Conservation (phyloP, 30 jellyfish, hydroid and myxozoan genomes). For the Hydractinia symbiolongicarpus region DNA sequence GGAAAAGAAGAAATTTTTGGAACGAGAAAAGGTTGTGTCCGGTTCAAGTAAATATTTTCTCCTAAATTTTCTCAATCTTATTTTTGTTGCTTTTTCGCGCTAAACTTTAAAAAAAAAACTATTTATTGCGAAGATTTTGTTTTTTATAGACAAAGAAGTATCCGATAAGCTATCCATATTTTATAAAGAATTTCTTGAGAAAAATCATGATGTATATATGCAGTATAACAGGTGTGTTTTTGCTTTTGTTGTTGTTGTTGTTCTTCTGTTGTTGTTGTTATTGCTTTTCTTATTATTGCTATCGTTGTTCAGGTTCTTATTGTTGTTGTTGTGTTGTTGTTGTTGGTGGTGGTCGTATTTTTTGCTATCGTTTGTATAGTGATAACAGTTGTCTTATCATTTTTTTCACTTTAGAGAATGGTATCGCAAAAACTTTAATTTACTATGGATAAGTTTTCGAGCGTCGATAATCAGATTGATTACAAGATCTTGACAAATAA, state of each 20-base stretch:
- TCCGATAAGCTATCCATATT: constrained; percentile 74
- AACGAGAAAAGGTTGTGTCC: background rate
- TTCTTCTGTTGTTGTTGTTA: background rate
- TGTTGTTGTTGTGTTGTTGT: background rate
- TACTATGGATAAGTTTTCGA: constrained; percentile 31
- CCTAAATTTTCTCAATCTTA: no score
- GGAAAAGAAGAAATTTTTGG: constrained; percentile 23
- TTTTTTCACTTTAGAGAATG: constrained; percentile 47
- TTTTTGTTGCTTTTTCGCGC: no score
- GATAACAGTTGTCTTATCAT: background rate
- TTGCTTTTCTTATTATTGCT: background rate
- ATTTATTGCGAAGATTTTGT: background rate
- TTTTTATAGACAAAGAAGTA: constrained; percentile 44
- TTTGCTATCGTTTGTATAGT: no score
- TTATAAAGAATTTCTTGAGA: constrained; percentile 70
- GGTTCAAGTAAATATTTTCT: constrained; percentile 14
- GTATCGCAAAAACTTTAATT: constrained; percentile 54
- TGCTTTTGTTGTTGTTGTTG: background rate
- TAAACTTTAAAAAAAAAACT: background rate
- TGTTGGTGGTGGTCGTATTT: background rate
- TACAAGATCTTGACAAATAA: no score
- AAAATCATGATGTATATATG: constrained; percentile 40
- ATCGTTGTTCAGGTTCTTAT: background rate
- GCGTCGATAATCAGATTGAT: constrained; percentile 17
- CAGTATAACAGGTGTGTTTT: constrained; percentile 51